Base-by-base conservation (phyloP, 2,113 vertebrate genomes). In the Platysteira castanea region DNA sequence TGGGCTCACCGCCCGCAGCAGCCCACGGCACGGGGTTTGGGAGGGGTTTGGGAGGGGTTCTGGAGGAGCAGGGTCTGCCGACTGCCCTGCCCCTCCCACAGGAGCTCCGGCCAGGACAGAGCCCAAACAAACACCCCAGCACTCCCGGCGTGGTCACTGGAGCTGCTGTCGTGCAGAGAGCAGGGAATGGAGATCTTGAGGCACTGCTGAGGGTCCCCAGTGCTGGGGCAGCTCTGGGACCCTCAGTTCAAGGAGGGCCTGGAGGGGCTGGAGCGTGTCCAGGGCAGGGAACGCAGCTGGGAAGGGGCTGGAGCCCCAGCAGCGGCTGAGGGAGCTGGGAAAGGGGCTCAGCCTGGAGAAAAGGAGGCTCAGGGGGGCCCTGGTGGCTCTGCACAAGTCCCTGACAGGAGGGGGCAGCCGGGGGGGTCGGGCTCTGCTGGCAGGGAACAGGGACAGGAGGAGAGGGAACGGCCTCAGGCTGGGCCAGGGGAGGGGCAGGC, bases 191-290 rank as follows among this genome's bases (percentile, higher is more conserved):
- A 53, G n/a, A 23, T 11, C 15, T 23, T 28, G 35, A 37, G 41
- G 24, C 47, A 9, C 39, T n/a, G 41, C 47, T 87, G 65, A 9
- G 39, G 15, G 15, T 7, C 20, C 5, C 8, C 2, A 12, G 24
- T 10, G n/a, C 65, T 30, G 16, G 17, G 42, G 11, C 56, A 70
- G 56, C 1, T 56, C 49, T 61, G 64, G 56, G 28, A 2, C 7
- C 19, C 13, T 15, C 39, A 22, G 1, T 4, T 7, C 15, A 20
- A 9, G 9, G 17, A 4, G 1, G 19, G 26, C 7, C 15, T 8
- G 1, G 52, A 35, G 33, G 28, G 33, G 27, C 73, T 77, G 63
- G 18, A 52, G 37, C 4, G 0, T 52, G 73, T 37, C 11, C 73
- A 69, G 73, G 26, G 46, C 0, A 77, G 54, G 73, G 37, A 76